Conservation (phyloP, 30 jellyfish, hydroid and myxozoan species). For the Pelagia noctiluca region DNA sequence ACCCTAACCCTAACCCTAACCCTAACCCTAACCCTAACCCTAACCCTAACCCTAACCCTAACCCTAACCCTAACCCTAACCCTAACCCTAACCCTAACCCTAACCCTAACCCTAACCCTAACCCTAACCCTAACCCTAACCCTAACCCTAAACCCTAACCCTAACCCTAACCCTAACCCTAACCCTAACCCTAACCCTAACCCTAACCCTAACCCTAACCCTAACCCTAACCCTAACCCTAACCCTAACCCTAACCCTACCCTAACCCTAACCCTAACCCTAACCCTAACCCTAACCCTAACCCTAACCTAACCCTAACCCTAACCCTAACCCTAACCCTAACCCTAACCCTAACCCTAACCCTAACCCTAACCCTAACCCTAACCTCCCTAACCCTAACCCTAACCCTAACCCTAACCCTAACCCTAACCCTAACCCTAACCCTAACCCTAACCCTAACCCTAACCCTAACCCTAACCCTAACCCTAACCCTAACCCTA, state of each 20-base stretch:
- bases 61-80: background rate
- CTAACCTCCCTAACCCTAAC: constrained; percentile 8
- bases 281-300: background rate
- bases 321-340: constrained; percentile 19
- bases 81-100: constrained; percentile 2
- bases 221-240: constrained; percentile 29
- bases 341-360: constrained; percentile 27
- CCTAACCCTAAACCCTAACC: constrained; percentile 8
- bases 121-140: background rate
- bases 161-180: constrained; percentile 12
- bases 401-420: constrained; percentile 20
- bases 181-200: constrained; percentile 19
- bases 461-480: constrained; percentile 1
- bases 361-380: constrained; percentile 30
- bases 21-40: constrained; percentile 2
- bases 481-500: background rate
- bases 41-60: background rate
- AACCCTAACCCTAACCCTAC: constrained; percentile 12
- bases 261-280: constrained; percentile 6
- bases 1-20: background rate
- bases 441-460: constrained; percentile 8
- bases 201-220: constrained; percentile 28
- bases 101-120: background rate
- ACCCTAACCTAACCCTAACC: constrained; percentile 8
- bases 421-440: constrained; percentile 27